These are phyloP conservation scores for Palythoa heliodiscus DNA, from an alignment of 92 coral and sea anemone species.

Conservation along the genomic window DNA sequence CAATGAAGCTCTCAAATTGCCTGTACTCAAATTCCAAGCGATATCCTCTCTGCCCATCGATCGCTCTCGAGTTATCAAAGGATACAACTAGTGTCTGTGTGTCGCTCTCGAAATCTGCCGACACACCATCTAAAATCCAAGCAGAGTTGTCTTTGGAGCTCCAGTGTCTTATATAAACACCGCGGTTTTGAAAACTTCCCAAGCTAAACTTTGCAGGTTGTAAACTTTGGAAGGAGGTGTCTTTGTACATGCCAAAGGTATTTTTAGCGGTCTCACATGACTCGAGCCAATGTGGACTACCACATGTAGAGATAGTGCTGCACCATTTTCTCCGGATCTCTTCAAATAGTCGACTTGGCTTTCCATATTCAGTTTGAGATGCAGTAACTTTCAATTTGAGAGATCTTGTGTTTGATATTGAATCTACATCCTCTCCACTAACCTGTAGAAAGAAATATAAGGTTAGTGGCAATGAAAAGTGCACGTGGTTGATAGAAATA, in stretches of 20 bases:
- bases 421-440: not conserved
- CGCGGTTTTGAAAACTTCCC: constrained; percentile 71
- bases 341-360: constrained; percentile 51
- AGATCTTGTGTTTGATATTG: not conserved
- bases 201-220: constrained; percentile 60
- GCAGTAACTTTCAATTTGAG: constrained; percentile 4
- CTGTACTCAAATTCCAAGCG: constrained; percentile 82
- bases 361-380: not conserved
- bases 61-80: constrained; percentile 32
- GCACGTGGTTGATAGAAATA: too few relatives aligned
- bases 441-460: too few relatives aligned
- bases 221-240: constrained; percentile 48
- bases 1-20: constrained; percentile 74
- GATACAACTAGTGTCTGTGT: constrained; percentile 57
- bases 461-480: too few relatives aligned
- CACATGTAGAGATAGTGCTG: constrained; percentile 41
- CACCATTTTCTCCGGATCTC: constrained; percentile 65
- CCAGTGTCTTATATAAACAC: constrained; percentile 69
- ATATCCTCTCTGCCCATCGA: constrained; percentile 40
- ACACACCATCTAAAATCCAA: constrained; percentile 32
- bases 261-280: constrained; percentile 52
- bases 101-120: constrained; percentile 82
- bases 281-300: constrained; percentile 73
- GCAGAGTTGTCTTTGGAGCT: constrained; percentile 28
- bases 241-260: constrained; percentile 51